Base-by-base conservation (phyloP, 2,888 invertebrate species). In the Trichogramma evanescens region DNA sequence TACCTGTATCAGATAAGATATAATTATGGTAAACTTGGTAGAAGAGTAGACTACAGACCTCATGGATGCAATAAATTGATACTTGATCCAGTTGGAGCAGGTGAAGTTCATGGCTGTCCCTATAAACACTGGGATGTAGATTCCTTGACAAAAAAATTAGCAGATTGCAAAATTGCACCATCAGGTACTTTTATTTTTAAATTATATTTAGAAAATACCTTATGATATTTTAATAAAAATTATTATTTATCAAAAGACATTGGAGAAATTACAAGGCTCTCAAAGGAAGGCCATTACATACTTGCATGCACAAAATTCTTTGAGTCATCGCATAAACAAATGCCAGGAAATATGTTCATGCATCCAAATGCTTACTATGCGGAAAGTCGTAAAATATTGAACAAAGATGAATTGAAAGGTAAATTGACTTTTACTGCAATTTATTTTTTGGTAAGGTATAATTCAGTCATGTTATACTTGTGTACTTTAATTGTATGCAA, bases 21-120 rank as follows among this genome's bases (percentile, higher is more conserved):
- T 78, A 89, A 89, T 74, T 99, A 93, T 80, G 99, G 99, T 39
- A 93, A 95, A 80, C 96, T 93, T 74, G 99, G 99, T 1, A 92
- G 89, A 68, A 87, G 91, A 75, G 86, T 86, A 3, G 90, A 91
- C 74, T 97, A 94, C 74, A 86, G 92, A 0, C 94, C 98, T 0
- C 91, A 89, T 71, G 93, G 93, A 70, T 99, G 99, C 78, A 81
- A 89, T 70, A 94, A 90, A 79, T 91, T 99, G 64, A 96, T 99
- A 61, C 88, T 83, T 71, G 82, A 83, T 0, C 81, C 79, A 69
- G 84, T 87, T 3, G 91, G 89, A 0, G 83, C 89, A 3, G 91
- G 90, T 4, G 94, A 95, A 69, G 86, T 86, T 66, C 94, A 96
- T 77, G 98, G 97, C 0, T 99, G 98, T 77, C 97, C 98, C 0